Conservation (phyloP, 2,797 vertebrate species). For the Xyrichtys novacula region DNA sequence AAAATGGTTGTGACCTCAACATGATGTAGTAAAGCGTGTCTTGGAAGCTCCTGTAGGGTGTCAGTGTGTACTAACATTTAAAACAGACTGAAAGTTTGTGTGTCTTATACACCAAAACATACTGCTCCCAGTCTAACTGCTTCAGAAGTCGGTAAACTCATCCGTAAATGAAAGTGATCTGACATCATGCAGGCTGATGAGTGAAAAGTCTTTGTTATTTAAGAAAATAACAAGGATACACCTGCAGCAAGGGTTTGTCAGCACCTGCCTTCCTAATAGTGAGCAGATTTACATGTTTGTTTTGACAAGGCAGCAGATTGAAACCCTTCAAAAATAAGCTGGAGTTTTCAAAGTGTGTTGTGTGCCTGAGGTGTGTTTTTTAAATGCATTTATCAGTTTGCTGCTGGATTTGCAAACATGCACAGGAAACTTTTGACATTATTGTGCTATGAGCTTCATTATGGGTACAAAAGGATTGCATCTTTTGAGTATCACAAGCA, state of each 20-base stretch:
- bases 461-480: too few relatives aligned
- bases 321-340: not conserved
- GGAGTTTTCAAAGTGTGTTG: not conserved
- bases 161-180: not conserved
- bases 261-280: conserved; percentile 1
- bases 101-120: not conserved
- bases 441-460: too few relatives aligned
- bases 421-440: too few relatives aligned
- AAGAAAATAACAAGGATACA: conserved; percentile 4
- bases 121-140: conserved; percentile 15
- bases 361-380: too few relatives aligned
- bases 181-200: not conserved
- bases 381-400: too few relatives aligned
- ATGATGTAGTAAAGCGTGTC: not conserved
- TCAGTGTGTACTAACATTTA: not conserved
- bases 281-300: conserved; percentile 4
- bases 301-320: not conserved
- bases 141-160: conserved; percentile 36
- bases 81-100: not conserved
- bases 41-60: not conserved
- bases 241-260: not conserved
- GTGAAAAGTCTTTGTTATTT: not conserved
- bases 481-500: too few relatives aligned
- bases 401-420: too few relatives aligned
- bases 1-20: too few relatives aligned